phyloP scores from a whole-genome alignment of 2,797 vertebrate genomes.

The Phrynocephalus forsythii region DNA sequence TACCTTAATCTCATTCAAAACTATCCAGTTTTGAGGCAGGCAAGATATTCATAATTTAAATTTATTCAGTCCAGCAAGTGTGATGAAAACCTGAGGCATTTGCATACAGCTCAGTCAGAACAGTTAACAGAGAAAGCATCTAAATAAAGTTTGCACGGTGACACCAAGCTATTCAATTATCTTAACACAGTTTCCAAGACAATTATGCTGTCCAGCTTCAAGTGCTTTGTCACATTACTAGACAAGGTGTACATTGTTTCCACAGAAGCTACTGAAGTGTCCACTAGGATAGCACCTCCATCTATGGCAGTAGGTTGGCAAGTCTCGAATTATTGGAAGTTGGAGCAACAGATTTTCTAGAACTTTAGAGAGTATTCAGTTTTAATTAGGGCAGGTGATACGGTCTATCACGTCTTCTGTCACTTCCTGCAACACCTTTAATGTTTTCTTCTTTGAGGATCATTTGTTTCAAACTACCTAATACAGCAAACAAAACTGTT shows the following conservation, averaged over 20 bases:
- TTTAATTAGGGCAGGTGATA: not conserved
- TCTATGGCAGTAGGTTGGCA: not conserved
- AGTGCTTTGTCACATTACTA: not conserved
- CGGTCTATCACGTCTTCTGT: not conserved
- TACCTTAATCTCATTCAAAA: not conserved
- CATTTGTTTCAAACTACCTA: not conserved
- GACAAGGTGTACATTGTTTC: not conserved
- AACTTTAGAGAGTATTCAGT: not conserved
- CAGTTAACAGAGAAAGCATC: constrained; percentile 47
- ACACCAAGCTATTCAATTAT: constrained; percentile 35
- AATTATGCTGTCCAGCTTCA: not conserved
- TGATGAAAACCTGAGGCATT: not conserved
- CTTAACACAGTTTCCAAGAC: constrained; percentile 33
- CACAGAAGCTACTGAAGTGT: not conserved
- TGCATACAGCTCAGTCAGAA: constrained; percentile 4
- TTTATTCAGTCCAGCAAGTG: constrained; percentile 51
- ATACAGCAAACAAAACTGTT: not conserved
- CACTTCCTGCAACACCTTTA: constrained; percentile 18
- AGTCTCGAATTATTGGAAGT: not conserved
- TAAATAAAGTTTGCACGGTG: constrained; percentile 2
- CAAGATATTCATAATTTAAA: constrained; percentile 17
- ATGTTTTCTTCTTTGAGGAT: not conserved
- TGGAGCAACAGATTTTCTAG: not conserved
- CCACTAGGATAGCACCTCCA: not conserved
- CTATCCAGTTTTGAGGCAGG: not conserved